phyloP scores from a whole-genome alignment of 2,113 vertebrate species.

The Amphiprion percula region DNA sequence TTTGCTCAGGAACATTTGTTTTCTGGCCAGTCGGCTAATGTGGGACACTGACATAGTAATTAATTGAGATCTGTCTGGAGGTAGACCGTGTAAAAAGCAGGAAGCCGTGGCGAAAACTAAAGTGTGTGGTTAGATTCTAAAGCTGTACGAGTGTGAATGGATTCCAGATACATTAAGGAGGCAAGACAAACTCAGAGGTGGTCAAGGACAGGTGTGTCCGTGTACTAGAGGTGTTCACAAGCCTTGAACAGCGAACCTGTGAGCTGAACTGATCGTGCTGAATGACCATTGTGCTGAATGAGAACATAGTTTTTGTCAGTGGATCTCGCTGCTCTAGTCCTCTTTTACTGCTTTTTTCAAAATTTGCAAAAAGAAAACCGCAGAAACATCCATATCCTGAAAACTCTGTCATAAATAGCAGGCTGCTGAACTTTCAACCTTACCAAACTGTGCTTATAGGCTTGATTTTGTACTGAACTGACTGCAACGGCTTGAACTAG shows the following conservation, averaged over 20 bases:
- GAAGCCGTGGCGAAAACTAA: neutral
- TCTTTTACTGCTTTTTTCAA: neutral
- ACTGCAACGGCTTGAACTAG: too few relatives aligned
- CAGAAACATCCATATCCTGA: neutral
- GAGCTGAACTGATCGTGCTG: too few relatives aligned
- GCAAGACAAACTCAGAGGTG: too few relatives aligned
- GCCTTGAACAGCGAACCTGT: neutral
- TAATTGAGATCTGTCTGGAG: conserved; percentile 38
- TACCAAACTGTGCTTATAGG: too few relatives aligned
- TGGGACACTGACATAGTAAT: conserved; percentile 45
- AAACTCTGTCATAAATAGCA: conserved; percentile 1
- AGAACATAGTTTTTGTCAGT: too few relatives aligned
- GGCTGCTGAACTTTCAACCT: neutral
- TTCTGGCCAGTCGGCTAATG: conserved; percentile 47
- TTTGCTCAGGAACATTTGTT: conserved; percentile 58
- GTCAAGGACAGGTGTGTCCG: neutral
- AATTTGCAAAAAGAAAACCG: neutral
- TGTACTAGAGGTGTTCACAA: neutral
- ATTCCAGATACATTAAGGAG: neutral
- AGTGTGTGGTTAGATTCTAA: too few relatives aligned
- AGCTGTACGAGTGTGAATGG: neutral
- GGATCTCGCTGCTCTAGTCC: neutral
- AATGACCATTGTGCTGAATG: neutral
- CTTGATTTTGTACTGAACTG: too few relatives aligned
- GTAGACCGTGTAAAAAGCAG: conserved; percentile 17